Evolutionary conservation across 1,140 invertebrate genomes (phyloP).

Genomic region (Cydia amplana): DNA sequence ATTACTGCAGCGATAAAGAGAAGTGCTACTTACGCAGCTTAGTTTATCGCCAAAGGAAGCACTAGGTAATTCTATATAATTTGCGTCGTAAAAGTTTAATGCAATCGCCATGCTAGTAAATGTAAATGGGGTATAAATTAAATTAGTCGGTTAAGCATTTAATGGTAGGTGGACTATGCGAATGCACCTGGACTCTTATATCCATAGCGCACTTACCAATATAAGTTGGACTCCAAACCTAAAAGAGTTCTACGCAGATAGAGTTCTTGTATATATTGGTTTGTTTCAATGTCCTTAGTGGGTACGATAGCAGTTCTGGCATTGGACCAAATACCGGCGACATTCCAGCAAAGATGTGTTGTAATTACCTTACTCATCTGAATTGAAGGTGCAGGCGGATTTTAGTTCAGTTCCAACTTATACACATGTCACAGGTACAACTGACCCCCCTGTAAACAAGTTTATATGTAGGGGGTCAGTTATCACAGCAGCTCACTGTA

Average conservation of each 20-base stretch:
- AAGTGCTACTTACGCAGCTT: not conserved
- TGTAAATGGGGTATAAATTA: slow-evolving; percentile 1
- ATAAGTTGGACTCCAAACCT: not conserved
- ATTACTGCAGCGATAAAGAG: too few relatives aligned
- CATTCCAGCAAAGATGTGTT: slow-evolving; percentile 14
- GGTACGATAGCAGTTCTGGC: slow-evolving; percentile 2
- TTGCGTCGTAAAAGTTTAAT: not conserved
- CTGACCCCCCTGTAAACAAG: too few relatives aligned
- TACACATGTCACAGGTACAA: too few relatives aligned
- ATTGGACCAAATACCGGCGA: slow-evolving; percentile 15
- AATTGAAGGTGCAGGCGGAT: slow-evolving; percentile 9
- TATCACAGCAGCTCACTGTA: too few relatives aligned
- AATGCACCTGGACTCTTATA: not conserved
- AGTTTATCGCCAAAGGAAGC: not conserved
- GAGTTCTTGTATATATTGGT: not conserved
- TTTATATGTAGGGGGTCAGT: too few relatives aligned
- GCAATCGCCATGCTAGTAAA: not conserved
- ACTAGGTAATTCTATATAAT: slow-evolving; percentile 4
- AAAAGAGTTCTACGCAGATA: not conserved
- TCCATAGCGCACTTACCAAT: not conserved
- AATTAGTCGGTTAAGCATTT: slow-evolving; percentile 10
- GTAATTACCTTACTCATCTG: slow-evolving; percentile 17
- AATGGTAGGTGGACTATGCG: not conserved
- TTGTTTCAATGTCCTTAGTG: not conserved
- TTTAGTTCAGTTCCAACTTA: not conserved